phyloP scores from a whole-genome alignment of 2,888 invertebrate species.

The Corbicula japonica region DNA sequence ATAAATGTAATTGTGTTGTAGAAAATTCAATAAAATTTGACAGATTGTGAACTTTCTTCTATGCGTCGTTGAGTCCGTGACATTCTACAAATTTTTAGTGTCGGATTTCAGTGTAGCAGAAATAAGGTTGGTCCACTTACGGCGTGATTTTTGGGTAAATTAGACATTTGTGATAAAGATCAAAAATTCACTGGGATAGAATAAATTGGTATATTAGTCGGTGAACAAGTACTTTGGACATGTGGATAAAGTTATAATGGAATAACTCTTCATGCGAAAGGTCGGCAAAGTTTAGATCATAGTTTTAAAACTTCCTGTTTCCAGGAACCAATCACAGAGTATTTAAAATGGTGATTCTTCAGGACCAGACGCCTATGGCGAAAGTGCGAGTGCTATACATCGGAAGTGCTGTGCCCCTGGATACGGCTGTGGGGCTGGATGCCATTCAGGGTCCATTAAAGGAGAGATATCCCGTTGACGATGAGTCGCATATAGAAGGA shows the following conservation, averaged over 20 bases:
- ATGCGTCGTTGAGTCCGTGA: conserved; percentile 2
- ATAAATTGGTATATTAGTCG: too few species aligned
- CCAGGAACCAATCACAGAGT: too few species aligned
- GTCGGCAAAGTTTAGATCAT: too few species aligned
- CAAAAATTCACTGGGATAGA: too few species aligned
- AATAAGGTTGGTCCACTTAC: conserved; percentile 1
- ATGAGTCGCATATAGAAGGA: conserved; percentile 79
- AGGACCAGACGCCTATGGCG: conserved; percentile 28
- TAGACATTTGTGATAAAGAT: too few species aligned
- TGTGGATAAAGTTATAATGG: too few species aligned
- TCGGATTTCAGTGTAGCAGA: conserved; percentile 10
- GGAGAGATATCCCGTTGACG: conserved; percentile 80
- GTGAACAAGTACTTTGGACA: too few species aligned
- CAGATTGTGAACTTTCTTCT: conserved; percentile 26
- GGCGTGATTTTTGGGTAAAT: too few species aligned
- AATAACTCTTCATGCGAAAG: too few species aligned
- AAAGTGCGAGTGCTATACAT: conserved; percentile 82
- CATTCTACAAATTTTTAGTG: conserved; percentile 25
- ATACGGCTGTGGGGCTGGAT: conserved; percentile 83
- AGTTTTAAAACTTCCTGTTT: conserved; percentile 47
- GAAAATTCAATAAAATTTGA: conserved; percentile 5
- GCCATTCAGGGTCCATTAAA: conserved; percentile 83
- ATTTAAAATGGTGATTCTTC: conserved; percentile 59
- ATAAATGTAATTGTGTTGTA: neutral
- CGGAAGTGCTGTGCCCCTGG: conserved; percentile 85